phyloP scores from a whole-genome alignment of 2,797 vertebrate species.

The Pseudochirops corinnae region DNA sequence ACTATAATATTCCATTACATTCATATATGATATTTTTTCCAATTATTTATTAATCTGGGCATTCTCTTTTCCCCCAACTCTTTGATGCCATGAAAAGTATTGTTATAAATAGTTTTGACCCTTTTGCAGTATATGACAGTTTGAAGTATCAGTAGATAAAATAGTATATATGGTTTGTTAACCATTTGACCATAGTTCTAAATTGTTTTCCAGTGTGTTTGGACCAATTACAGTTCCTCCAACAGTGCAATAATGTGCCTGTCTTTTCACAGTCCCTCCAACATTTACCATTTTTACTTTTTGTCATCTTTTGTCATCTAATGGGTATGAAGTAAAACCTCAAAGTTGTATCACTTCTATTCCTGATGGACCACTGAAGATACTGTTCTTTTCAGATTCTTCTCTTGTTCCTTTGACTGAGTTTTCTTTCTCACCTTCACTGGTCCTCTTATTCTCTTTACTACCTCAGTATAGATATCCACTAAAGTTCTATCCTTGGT shows the following conservation, averaged over 20 bases:
- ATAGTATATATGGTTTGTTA: background rate
- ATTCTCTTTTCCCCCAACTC: background rate
- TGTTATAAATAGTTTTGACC: background rate
- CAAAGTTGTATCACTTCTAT: background rate
- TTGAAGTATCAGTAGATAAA: background rate
- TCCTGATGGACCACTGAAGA: background rate
- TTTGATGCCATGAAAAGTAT: background rate
- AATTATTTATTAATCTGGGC: background rate
- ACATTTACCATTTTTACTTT: background rate
- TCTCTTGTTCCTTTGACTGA: background rate
- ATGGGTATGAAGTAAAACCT: background rate
- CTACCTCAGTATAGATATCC: background rate
- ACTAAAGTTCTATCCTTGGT: background rate
- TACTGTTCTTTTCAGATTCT: background rate
- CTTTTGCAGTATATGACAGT: background rate
- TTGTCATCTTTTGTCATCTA: background rate
- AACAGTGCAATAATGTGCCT: background rate
- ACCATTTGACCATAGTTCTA: background rate
- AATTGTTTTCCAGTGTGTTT: background rate
- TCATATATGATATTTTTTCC: background rate
- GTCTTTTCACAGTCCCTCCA: background rate
- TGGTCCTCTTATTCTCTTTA: background rate
- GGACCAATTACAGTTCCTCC: background rate
- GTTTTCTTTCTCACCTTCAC: background rate
- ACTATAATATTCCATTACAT: background rate